Percentiles rank a stretch among this genome's conserved stretches.
These are phyloP conservation scores for Coregonus ussuriensis DNA, from an alignment of 2,797 vertebrate genomes.

Conservation along the genomic window DNA sequence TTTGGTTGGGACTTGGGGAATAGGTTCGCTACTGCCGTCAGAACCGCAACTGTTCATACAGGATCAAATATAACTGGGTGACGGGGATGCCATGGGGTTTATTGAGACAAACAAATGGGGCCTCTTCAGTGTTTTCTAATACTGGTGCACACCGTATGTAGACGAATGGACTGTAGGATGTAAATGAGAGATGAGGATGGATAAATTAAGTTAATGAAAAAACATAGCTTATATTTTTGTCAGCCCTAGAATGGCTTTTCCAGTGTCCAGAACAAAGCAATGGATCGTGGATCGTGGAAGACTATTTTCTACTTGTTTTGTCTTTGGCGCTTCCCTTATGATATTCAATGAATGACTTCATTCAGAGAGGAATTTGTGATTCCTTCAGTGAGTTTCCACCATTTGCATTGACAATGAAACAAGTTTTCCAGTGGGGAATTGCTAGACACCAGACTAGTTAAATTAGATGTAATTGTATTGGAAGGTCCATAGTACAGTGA, in stretches of 20 bases:
- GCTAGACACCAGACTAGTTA: no score
- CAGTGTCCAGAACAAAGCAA: conserved; percentile 1
- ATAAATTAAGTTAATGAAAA: not conserved
- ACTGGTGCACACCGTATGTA: conserved; percentile 22
- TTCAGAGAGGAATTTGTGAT: no score
- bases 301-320: not conserved
- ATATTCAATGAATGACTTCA: no score
- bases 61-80: conserved; percentile 22
- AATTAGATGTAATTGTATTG: no score
- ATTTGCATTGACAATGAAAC: no score
- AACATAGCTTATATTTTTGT: not conserved
- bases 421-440: no score
- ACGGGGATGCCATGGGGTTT: not conserved
- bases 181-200: conserved; percentile 7
- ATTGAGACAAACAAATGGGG: not conserved
- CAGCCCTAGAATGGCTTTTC: not conserved
- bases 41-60: conserved; percentile 14
- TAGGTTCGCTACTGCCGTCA: conserved; percentile 7
- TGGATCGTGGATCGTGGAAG: not conserved
- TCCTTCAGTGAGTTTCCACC: no score
- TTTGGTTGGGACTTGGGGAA: not conserved
- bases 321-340: not conserved
- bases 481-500: not conserved
- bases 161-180: conserved; percentile 6
- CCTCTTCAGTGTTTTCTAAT: conserved; percentile 27